These are phyloP conservation scores for Pocota personata DNA, from an alignment of 2,888 invertebrate genomes.

Conservation along the genomic window DNA sequence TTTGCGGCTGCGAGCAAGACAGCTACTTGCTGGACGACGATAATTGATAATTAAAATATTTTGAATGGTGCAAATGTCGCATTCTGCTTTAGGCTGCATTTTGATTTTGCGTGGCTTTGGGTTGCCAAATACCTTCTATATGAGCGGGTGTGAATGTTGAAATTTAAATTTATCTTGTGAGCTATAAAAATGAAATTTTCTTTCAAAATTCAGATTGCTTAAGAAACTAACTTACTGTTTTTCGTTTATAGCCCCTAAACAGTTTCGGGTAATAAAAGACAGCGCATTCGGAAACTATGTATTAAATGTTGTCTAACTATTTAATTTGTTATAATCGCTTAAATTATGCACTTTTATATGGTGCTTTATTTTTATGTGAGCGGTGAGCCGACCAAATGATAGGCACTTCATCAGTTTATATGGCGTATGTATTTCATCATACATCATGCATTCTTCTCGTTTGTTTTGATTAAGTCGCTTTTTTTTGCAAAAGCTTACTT, in stretches of 20 bases:
- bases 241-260: background rate
- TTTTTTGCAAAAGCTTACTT: background rate
- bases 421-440: background rate
- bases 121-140: background rate
- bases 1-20: background rate
- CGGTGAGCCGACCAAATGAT: no score
- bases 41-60: slow-evolving; percentile 65
- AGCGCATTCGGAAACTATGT: background rate
- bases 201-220: background rate
- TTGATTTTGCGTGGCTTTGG: background rate
- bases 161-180: background rate
- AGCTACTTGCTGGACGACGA: slow-evolving; percentile 24
- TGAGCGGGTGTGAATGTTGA: background rate
- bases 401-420: background rate
- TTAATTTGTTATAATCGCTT: background rate
- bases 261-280: background rate
- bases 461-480: background rate
- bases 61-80: slow-evolving; percentile 39
- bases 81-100: background rate
- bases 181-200: background rate
- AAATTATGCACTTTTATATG: background rate
- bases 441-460: no score
- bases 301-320: background rate
- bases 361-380: background rate
- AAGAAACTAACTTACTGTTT: background rate